Evolutionary conservation across 2,797 vertebrate species (phyloP).

Genomic region (Leptatherina wallacei): DNA sequence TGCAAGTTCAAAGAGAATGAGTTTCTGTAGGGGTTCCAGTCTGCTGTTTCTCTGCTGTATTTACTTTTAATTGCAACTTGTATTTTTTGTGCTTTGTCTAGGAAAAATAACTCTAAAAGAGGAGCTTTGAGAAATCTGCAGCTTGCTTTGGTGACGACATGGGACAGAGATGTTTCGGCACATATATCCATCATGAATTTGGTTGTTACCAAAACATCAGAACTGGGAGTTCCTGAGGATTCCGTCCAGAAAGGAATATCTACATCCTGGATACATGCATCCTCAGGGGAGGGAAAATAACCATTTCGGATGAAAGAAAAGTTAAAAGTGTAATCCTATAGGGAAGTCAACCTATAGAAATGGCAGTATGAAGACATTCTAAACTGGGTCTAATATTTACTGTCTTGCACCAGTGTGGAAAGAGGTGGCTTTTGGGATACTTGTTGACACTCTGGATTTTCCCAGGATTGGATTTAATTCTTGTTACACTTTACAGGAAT

Average conservation of each 20-base stretch:
- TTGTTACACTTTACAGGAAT: constrained; percentile 34
- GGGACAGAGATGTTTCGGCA: constrained; percentile 54
- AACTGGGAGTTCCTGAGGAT: constrained; percentile 25
- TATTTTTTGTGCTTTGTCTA: constrained; percentile 54
- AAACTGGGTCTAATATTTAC: constrained; percentile 12
- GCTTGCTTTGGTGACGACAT: constrained; percentile 34
- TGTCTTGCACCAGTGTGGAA: constrained; percentile 35
- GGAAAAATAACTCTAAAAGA: constrained; percentile 35
- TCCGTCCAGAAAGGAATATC: constrained; percentile 25
- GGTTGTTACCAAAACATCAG: constrained; percentile 20
- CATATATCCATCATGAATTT: constrained; percentile 15
- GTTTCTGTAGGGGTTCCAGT: constrained; percentile 1
- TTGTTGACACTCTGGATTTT: constrained; percentile 37
- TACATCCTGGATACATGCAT: constrained; percentile 55
- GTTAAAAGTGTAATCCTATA: constrained; percentile 17
- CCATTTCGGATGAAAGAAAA: constrained; percentile 14
- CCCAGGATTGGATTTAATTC: constrained; percentile 53
- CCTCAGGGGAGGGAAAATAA: constrained; percentile 30
- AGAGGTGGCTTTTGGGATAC: constrained; percentile 37
- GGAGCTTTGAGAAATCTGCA: constrained; percentile 22
- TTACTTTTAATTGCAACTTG: constrained; percentile 56
- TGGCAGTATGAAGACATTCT: constrained; percentile 15
- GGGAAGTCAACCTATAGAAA: constrained; percentile 28
- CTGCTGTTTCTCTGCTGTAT: constrained; percentile 21
- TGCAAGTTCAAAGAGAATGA: constrained; percentile 40